phyloP scores from a whole-genome alignment of 2,888 invertebrate genomes.

The Tholera decimalis region DNA sequence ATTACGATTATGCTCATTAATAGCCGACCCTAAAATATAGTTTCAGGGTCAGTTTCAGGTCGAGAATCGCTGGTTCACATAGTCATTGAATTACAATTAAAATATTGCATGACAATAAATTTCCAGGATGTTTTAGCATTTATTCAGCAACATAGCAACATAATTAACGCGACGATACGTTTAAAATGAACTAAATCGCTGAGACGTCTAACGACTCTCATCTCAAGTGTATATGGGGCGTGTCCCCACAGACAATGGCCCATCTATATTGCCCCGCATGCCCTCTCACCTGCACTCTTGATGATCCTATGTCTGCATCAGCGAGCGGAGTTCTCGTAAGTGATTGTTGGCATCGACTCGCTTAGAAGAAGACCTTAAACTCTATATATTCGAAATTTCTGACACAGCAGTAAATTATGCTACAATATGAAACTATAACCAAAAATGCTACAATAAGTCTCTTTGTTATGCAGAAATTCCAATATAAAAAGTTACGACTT shows the following conservation, averaged over 20 bases:
- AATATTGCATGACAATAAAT: conserved; percentile 11
- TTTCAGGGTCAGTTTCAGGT: conserved; percentile 1
- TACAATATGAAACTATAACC: conserved; percentile 8
- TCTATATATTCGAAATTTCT: conserved; percentile 4
- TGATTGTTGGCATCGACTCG: no score
- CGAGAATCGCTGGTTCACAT: conserved; percentile 29
- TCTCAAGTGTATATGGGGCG: no score
- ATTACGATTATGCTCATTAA: conserved; percentile 5
- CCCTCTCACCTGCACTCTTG: no score
- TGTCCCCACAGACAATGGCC: no score
- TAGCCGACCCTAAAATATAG: background rate
- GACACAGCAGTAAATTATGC: background rate
- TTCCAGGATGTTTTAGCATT: background rate
- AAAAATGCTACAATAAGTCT: background rate
- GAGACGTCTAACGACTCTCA: no score
- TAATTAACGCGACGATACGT: no score
- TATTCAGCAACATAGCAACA: conserved; percentile 1
- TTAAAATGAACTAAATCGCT: no score
- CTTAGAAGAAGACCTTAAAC: background rate
- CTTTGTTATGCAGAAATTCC: background rate
- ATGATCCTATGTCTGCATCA: no score
- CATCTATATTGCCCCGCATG: no score
- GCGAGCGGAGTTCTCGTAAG: background rate
- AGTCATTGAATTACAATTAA: conserved; percentile 26
- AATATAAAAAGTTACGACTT: conserved; percentile 3